Evolutionary conservation across 2,888 invertebrate genomes (phyloP), one percentile per base, ranked within the genome.

Genomic region (Lordiphosa andalusiaca): DNA sequence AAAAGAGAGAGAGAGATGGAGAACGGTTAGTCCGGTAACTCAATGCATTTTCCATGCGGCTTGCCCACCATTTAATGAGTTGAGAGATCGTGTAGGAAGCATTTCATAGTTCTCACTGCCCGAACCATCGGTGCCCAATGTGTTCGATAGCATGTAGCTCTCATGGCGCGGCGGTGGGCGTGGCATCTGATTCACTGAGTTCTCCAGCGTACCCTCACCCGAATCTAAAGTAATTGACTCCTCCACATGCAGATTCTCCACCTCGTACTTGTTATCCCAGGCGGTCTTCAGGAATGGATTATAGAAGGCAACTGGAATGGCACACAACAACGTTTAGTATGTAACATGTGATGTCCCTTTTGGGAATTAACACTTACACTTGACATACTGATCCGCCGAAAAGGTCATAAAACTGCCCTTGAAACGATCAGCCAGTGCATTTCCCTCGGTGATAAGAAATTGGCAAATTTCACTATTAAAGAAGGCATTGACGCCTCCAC

Each of bases 211-310:
- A 12, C 93, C 93, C 86, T 94, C 94, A 2, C 93, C 93, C 53
- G 93, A 93, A 87, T 93, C 93, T 78, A 90, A 83, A 68, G 90
- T 89, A 66, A 89, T 88, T 77, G 90, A 90, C 92, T 95, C 95
- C 87, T 96, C 96, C 93, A 96, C 93, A 70, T 96, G 94, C 13
- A 97, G 95, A 86, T 96, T 95, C 88, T 98, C 98, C 53, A 98
- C 97, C 90, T 97, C 97, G 25, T 96, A 96, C 83, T 97, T 97
- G 81, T 96, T 95, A 88, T 97, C 97, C 97, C 97, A 98, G 19
- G 96, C 97, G 89, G 97, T 97, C 88, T 97, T 96, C 91, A 98
- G 96, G 91, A 98, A 98, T 44, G 97, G 97, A 44, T 96, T 96
- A 90, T 96, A 98, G 90, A 97, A 96, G 30, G 97, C 96, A 85